Evolutionary conservation across 2,888 invertebrate species (phyloP), one percentile per base, ranked within the genome.

Genomic region (Xiphydria camelus): DNA sequence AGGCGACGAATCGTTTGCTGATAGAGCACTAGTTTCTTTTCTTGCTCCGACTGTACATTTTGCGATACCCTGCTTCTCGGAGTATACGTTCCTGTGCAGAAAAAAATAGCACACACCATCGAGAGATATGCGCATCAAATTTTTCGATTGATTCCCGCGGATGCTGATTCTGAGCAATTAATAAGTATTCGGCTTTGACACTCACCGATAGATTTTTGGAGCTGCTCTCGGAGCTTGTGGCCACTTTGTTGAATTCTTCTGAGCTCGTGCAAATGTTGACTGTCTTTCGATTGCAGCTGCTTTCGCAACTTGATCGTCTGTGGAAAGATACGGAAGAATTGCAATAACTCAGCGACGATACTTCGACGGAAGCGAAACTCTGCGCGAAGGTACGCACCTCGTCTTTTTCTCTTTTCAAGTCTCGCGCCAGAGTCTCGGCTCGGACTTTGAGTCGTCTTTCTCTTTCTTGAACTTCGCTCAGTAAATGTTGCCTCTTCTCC

Each of bases 261-360:
- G 14, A 66, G n/a, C 43, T 65, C 61, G 25, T 66, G 66, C 6
- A 60, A 51, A 35, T 66, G 65, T 42, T 66, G 65, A 43, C 40
- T 45, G 9, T 66, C 60, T 40, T 61, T 64, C 0, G 64, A 66
- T 22, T 55, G 58, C 6, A 51, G 48, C 34, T 65, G 62, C 45
- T 66, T 66, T 22, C 45, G 53, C 45, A 65, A 39, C 34, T 66
- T 65, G 2, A 50, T 40, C 10, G 46, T 48, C 64, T 64, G 12
- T 17, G 32, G 21, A 14, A 3, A n/a, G 23, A 21, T 10, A 14
- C 15, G 2, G 14, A 37, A 17, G n/a, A 20, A 35, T 17, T 40
- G 19, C 19, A 18, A 17, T 38, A 2, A 21, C 5, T 31, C 4
- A 5, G n/a, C 3, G 4, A 12, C 5, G 9, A n/a, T 14, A 10